Evolutionary conservation across 1,140 invertebrate species (phyloP).

Genomic region (Platorchestia sp.): DNA sequence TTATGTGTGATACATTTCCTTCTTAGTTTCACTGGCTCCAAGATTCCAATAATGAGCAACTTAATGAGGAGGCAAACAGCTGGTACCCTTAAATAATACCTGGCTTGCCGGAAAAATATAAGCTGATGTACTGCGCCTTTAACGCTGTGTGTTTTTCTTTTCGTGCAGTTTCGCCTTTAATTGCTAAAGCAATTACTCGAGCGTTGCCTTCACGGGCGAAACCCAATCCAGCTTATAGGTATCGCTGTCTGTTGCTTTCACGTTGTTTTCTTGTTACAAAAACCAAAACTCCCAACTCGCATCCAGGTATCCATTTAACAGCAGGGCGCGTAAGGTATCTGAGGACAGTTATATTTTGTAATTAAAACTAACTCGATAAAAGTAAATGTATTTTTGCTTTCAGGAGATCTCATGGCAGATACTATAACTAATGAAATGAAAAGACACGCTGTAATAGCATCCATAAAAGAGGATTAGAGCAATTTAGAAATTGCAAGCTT

Average conservation of each 20-base stretch:
- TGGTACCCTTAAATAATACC: neutral
- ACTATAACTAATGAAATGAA: too few species aligned
- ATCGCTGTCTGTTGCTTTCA: too few species aligned
- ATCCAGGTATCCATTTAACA: neutral
- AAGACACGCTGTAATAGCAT: too few species aligned
- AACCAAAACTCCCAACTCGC: neutral
- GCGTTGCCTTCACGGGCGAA: neutral
- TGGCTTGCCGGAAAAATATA: neutral
- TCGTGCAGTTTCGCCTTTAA: neutral
- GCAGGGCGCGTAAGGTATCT: too few species aligned
- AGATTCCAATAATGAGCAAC: neutral
- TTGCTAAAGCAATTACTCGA: neutral
- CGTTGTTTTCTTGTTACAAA: neutral
- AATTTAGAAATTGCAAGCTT: too few species aligned
- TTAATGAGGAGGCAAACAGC: neutral
- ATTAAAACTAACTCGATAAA: too few species aligned
- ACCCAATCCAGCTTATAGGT: neutral
- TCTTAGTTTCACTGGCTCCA: neutral
- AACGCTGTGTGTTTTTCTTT: neutral
- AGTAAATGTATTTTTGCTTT: too few species aligned
- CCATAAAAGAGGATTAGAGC: too few species aligned
- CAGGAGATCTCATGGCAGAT: too few species aligned
- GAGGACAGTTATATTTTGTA: too few species aligned
- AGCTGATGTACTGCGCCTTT: neutral
- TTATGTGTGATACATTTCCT: too few species aligned